phyloP scores from a whole-genome alignment of 2,113 vertebrate species.

The Limanda limanda region DNA sequence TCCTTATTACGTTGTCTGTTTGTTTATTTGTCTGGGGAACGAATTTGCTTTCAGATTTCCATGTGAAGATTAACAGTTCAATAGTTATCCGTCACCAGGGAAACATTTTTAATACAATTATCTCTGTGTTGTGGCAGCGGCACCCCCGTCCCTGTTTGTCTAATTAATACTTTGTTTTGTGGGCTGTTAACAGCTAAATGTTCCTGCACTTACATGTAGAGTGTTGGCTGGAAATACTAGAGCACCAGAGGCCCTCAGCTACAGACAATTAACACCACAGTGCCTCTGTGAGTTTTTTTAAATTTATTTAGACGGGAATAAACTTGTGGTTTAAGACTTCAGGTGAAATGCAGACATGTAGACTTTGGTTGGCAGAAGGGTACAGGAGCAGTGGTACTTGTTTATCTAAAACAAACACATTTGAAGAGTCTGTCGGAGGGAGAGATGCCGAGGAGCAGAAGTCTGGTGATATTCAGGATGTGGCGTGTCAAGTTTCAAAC shows the following conservation, averaged over 20 bases:
- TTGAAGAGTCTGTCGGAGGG: too few relatives aligned
- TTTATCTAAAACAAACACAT: neutral
- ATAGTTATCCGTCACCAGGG: slow-evolving; percentile 6
- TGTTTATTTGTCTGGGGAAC: neutral
- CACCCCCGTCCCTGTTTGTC: slow-evolving; percentile 32
- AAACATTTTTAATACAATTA: slow-evolving; percentile 16
- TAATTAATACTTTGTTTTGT: slow-evolving; percentile 61
- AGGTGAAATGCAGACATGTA: neutral
- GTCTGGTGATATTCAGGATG: neutral
- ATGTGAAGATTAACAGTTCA: slow-evolving; percentile 8
- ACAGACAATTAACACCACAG: slow-evolving; percentile 39
- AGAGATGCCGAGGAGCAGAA: too few relatives aligned
- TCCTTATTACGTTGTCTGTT: neutral
- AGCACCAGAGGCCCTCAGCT: slow-evolving; percentile 13
- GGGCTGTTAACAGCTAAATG: slow-evolving; percentile 36
- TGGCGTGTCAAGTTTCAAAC: slow-evolving; percentile 1
- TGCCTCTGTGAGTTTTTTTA: slow-evolving; percentile 8
- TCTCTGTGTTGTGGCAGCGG: slow-evolving; percentile 14
- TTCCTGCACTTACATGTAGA: slow-evolving; percentile 49
- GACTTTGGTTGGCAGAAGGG: neutral
- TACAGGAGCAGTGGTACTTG: neutral
- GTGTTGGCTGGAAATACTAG: slow-evolving; percentile 35
- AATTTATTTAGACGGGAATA: neutral
- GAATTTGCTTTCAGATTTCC: neutral
- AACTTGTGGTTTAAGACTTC: slow-evolving; percentile 3